phyloP scores from a whole-genome alignment of 2,888 invertebrate species.

The Caenorhabditis afra region DNA sequence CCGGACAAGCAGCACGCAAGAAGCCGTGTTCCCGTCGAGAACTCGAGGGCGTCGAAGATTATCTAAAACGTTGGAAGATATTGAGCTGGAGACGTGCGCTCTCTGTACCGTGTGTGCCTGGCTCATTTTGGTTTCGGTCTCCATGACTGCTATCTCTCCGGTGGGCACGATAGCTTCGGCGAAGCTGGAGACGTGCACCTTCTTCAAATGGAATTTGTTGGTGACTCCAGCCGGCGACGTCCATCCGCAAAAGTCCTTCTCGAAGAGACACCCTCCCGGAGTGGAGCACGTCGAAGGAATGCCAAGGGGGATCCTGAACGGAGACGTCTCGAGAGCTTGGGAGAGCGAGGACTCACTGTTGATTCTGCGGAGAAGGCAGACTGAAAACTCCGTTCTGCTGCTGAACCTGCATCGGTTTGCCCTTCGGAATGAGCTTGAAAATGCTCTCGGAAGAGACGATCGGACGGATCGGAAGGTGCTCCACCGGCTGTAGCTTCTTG shows the following conservation, averaged over 20 bases:
- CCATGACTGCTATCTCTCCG: conserved; percentile 71
- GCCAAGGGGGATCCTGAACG: conserved; percentile 51
- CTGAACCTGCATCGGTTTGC: conserved; percentile 52
- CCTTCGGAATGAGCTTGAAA: conserved; percentile 35
- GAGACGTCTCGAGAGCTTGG: not conserved
- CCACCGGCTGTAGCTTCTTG: conserved; percentile 32
- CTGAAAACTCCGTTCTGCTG: conserved; percentile 50
- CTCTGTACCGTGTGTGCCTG: conserved; percentile 63
- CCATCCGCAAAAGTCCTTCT: conserved; percentile 64
- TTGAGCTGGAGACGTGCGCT: not conserved
- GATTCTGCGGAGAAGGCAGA: conserved; percentile 34
- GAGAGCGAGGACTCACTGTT: conserved; percentile 16
- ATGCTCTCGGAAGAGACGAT: conserved; percentile 29
- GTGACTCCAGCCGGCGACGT: conserved; percentile 61
- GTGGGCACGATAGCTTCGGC: conserved; percentile 68
- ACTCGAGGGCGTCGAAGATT: conserved; percentile 67
- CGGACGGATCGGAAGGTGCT: conserved; percentile 43
- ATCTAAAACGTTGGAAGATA: conserved; percentile 49
- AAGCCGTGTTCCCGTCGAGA: conserved; percentile 59
- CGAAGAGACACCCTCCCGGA: conserved; percentile 68
- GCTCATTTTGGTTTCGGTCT: conserved; percentile 65
- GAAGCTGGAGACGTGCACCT: conserved; percentile 70
- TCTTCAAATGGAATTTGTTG: conserved; percentile 58
- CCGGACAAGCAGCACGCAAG: conserved; percentile 66
- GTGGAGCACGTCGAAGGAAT: conserved; percentile 64